Evolutionary conservation across 2,888 invertebrate genomes (phyloP).

Genomic region (Diarsia dahlii): DNA sequence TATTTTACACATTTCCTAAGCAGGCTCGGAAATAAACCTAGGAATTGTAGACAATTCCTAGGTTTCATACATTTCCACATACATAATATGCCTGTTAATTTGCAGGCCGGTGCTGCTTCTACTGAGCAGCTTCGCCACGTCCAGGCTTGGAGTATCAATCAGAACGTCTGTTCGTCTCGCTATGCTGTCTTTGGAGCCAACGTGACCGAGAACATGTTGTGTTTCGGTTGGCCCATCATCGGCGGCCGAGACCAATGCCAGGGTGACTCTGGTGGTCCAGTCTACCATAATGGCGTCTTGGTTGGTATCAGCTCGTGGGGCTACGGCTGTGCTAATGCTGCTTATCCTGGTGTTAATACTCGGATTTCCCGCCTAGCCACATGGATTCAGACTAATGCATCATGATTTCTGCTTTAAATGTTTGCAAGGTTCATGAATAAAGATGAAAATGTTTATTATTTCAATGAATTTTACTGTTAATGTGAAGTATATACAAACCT

Average conservation of each 20-base stretch:
- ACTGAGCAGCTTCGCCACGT: slow-evolving; percentile 72
- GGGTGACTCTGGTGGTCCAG: slow-evolving; percentile 77
- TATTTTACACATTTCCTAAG: too few species aligned
- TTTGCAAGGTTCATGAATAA: background rate
- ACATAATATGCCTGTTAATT: background rate
- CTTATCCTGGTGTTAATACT: slow-evolving; percentile 73
- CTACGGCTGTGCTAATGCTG: slow-evolving; percentile 64
- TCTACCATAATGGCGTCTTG: slow-evolving; percentile 73
- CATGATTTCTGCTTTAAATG: slow-evolving; percentile 8
- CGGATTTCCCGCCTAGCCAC: slow-evolving; percentile 71
- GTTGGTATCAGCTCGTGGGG: slow-evolving; percentile 73
- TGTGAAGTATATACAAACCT: background rate
- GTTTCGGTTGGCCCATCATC: slow-evolving; percentile 75
- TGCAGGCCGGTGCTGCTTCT: slow-evolving; percentile 32
- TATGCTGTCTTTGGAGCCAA: slow-evolving; percentile 48
- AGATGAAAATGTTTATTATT: background rate
- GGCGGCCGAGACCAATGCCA: slow-evolving; percentile 77
- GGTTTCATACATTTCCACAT: too few species aligned
- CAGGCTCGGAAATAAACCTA: too few species aligned
- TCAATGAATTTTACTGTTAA: background rate
- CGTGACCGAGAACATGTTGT: slow-evolving; percentile 77
- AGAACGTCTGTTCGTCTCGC: slow-evolving; percentile 63
- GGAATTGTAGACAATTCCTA: too few species aligned
- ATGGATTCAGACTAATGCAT: slow-evolving; percentile 73
- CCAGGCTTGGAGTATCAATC: slow-evolving; percentile 73